Conservation (phyloP, 1,140 invertebrate species). For the Hyposmocoma kahamanoa region DNA sequence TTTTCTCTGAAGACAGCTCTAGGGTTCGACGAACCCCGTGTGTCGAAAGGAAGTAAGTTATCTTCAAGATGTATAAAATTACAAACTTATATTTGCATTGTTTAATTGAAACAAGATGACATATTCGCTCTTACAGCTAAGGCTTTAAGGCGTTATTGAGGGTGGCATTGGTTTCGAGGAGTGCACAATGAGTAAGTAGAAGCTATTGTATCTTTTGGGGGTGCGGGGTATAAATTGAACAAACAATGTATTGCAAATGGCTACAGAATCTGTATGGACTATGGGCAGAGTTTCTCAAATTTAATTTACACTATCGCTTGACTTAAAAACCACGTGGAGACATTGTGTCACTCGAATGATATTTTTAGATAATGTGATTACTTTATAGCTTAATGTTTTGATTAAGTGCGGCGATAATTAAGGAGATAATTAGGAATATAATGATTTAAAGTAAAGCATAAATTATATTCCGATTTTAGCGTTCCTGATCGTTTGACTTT, state of each 20-base stretch:
- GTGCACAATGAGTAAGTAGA: not conserved
- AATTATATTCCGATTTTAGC: too few species aligned
- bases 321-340: too few species aligned
- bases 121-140: not conserved
- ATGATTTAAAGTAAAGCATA: too few species aligned
- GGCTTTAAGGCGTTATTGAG: too few species aligned
- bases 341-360: too few species aligned
- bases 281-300: conserved; percentile 27
- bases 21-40: not conserved
- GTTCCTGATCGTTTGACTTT: too few species aligned
- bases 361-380: too few species aligned
- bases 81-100: not conserved
- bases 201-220: conserved; percentile 29
- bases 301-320: conserved; percentile 6
- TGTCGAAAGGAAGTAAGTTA: not conserved
- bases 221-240: conserved; percentile 44
- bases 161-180: not conserved
- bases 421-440: too few species aligned
- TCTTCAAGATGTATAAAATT: not conserved
- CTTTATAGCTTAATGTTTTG: too few species aligned
- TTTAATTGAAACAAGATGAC: not conserved
- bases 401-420: too few species aligned
- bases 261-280: conserved; percentile 22
- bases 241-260: conserved; percentile 58
- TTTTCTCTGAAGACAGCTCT: too few species aligned